Evolutionary conservation across 1,140 invertebrate species (phyloP).

Genomic region (Bombus turneri): DNA sequence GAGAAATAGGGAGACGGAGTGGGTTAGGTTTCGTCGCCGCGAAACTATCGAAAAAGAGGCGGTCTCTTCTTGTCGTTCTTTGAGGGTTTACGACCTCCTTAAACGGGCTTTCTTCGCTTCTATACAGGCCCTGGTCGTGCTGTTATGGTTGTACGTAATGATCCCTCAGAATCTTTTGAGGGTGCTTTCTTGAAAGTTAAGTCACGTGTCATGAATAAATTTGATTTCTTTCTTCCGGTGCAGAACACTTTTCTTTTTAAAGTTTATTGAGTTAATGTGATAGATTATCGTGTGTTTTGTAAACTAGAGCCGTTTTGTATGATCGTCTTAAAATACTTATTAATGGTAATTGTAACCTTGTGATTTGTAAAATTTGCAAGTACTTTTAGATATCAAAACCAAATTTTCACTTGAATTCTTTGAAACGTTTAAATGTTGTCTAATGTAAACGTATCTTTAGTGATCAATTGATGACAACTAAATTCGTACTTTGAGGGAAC

Average conservation of each 20-base stretch:
- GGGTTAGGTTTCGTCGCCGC: background rate
- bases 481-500: background rate
- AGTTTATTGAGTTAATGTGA: background rate
- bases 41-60: background rate
- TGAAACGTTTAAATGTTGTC: background rate
- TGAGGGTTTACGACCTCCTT: background rate
- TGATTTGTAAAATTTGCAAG: too few species aligned
- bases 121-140: background rate
- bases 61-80: background rate
- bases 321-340: background rate
- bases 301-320: background rate
- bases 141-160: conserved; percentile 11
- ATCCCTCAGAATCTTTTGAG: background rate
- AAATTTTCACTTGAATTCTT: background rate
- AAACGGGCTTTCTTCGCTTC: background rate
- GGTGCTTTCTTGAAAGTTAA: background rate
- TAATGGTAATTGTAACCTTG: too few species aligned
- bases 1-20: background rate
- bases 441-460: background rate
- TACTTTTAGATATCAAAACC: too few species aligned
- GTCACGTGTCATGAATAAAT: background rate
- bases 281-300: background rate
- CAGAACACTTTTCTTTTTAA: background rate
- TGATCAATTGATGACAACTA: background rate
- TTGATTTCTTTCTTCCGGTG: too few species aligned